Percentiles rank a stretch among this genome's conserved stretches.
Conservation (phyloP, 2,888 invertebrate genomes). For the Serrognathus titanus region DNA sequence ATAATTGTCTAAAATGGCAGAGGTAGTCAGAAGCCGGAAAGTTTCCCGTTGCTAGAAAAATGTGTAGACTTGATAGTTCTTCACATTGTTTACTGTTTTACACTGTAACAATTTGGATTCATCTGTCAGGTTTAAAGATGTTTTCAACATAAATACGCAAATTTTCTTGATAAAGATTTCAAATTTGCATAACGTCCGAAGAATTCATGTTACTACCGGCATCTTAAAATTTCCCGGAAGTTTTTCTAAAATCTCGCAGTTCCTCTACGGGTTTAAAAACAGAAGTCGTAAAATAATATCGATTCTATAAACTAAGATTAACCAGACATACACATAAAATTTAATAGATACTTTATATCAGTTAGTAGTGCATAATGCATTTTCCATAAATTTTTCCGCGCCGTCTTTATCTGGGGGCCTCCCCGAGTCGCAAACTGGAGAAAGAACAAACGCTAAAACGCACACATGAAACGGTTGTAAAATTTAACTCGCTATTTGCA, state of each 20-base stretch:
- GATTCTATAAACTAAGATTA: constrained; percentile 20
- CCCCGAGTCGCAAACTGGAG: neutral
- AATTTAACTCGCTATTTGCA: constrained; percentile 20
- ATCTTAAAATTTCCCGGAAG: neutral
- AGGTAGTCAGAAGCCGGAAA: too few species aligned
- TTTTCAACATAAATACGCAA: too few species aligned
- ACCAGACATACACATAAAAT: constrained; percentile 20
- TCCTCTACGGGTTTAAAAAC: constrained; percentile 5
- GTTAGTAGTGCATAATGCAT: constrained; percentile 21
- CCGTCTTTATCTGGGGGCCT: constrained; percentile 7
- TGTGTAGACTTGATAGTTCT: too few species aligned
- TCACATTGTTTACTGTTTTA: too few species aligned
- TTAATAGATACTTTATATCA: constrained; percentile 20
- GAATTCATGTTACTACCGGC: neutral
- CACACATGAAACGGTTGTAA: constrained; percentile 21
- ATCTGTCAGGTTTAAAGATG: too few species aligned
- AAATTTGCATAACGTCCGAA: neutral
- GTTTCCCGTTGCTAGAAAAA: too few species aligned
- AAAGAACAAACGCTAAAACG: constrained; percentile 6
- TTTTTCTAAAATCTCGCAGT: constrained; percentile 1
- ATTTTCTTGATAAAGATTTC: neutral
- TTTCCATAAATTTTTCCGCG: constrained; percentile 14
- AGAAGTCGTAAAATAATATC: constrained; percentile 15
- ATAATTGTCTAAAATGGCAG: too few species aligned
- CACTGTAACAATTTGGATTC: too few species aligned